These are phyloP conservation scores for Ormyrus labotus DNA, from an alignment of 2,888 invertebrate species.

Conservation along the genomic window DNA sequence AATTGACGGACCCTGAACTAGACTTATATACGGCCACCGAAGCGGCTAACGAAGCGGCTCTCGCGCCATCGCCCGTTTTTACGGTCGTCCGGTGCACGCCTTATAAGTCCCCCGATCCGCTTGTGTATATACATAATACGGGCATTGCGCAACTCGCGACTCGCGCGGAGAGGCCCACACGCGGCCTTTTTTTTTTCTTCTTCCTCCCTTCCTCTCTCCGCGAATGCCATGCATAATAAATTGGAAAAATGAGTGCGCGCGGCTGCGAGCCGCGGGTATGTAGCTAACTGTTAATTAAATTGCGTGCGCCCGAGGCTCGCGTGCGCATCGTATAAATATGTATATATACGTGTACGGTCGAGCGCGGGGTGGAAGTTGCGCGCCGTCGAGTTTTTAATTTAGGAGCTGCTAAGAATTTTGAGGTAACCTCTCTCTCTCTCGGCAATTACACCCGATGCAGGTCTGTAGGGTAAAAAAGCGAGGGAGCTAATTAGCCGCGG, in stretches of 20 bases:
- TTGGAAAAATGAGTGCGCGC: neutral
- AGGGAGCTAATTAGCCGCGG: neutral
- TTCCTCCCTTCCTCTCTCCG: no score
- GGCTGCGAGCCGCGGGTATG: neutral
- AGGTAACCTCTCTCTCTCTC: neutral
- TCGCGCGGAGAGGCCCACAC: no score
- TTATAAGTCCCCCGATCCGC: no score
- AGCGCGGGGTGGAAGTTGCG: neutral
- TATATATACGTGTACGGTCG: neutral
- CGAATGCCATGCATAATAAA: no score
- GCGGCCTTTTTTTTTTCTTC: no score
- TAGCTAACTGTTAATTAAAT: constrained; percentile 48
- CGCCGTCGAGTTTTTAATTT: neutral
- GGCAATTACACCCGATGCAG: neutral
- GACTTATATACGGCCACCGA: no score
- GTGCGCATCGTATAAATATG: constrained; percentile 21
- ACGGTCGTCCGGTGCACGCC: no score
- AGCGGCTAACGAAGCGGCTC: no score
- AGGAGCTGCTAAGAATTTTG: no score
- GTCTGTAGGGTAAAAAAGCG: neutral
- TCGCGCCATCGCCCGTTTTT: no score
- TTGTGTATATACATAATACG: no score
- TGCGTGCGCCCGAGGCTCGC: constrained; percentile 11
- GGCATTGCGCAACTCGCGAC: no score
- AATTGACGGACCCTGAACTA: constrained; percentile 14